Base-by-base conservation (phyloP, 1,140 invertebrate genomes). In the Dysdera silvatica region DNA sequence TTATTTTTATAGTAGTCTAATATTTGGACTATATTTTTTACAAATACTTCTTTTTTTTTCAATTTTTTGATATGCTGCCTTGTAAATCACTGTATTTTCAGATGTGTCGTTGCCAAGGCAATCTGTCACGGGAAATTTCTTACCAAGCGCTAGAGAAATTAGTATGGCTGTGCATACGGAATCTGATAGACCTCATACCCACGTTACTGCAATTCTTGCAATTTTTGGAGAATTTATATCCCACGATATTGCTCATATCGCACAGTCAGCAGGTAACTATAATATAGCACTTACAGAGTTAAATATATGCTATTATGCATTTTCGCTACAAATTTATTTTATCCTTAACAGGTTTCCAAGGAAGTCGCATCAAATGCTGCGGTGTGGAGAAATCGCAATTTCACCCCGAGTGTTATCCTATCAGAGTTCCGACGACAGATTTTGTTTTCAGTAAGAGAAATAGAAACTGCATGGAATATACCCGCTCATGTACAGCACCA, bases 191-290 rank as follows among this genome's bases (percentile, higher is more conserved):
- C 61, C 67, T 70, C 77, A 80, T 67, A 71, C 73, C 16, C 77
- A 79, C 67, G 71, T 80, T 35, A 91, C 88, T 69, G 79, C 86
- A 12, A 74, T 91, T 67, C 79, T 86, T 20, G 87, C 88, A 72
- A 83, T 70, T 35, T 91, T 89, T 73, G 87, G 86, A 1, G 87
- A 93, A 72, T 86, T 91, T 65, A 71, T 91, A 10, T 81, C 84
- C 1, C 86, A 91, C 65, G 89, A 92, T 71, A 73, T 90, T 4
- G 82, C 85, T 0, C 84, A 88, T 67, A 86, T 86, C 0, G 82
- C 87, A 0, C 83, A 87, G 51, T 84, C 83, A 71, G 81, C 80
- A 65, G 79, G 75, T n/a, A 55, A 65, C 4, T 32, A 45, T 7
- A 14, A 37, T 10, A 37, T 10, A 37, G 8, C 8, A 10, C n/a